Conservation (phyloP, 2,113 vertebrate species). For the Passer montanus region DNA sequence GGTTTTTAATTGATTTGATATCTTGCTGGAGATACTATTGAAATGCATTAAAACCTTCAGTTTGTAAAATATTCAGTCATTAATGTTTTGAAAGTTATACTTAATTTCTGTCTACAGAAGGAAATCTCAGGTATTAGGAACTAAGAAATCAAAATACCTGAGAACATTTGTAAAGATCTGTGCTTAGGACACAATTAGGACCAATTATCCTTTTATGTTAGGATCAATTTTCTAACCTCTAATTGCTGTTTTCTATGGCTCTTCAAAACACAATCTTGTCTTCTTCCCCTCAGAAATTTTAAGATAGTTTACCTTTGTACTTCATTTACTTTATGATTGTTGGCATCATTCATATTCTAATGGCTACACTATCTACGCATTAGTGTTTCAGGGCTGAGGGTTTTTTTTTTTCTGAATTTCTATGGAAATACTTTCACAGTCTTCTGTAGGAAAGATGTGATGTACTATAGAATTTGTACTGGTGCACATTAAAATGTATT, state of each 20-base stretch:
- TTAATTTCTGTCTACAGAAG: not conserved
- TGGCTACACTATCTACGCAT: not conserved
- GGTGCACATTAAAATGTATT: rapidly evolving
- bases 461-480: not conserved
- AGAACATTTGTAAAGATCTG: not conserved
- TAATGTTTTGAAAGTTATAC: not conserved
- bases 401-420: not conserved
- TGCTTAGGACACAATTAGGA: not conserved
- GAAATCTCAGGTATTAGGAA: not conserved
- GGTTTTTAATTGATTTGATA: not conserved
- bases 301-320: not conserved
- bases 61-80: not conserved
- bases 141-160: not conserved
- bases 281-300: not conserved
- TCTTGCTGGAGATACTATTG: not conserved
- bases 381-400: not conserved
- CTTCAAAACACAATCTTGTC: not conserved
- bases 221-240: not conserved
- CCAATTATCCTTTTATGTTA: too few species aligned
- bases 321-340: not conserved
- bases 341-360: not conserved
- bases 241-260: not conserved
- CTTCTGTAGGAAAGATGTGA: not conserved
- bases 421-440: not conserved
- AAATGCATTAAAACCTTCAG: not conserved